phyloP scores from a whole-genome alignment of 2,888 invertebrate genomes.

The Ochropleura leucogaster region DNA sequence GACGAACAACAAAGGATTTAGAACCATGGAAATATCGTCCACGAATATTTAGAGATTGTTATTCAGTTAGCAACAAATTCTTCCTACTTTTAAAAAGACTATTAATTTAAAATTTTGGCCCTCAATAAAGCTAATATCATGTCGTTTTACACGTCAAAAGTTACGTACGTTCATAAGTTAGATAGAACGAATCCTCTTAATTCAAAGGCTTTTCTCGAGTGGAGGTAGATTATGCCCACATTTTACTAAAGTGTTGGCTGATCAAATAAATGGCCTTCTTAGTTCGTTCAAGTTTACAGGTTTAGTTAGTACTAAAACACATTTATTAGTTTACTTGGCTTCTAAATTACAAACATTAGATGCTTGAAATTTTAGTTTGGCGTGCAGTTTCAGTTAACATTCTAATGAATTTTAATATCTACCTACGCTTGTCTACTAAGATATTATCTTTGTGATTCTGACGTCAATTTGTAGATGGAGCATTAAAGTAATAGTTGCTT shows the following conservation, averaged over 20 bases:
- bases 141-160: slow-evolving; percentile 46
- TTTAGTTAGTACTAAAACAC: slow-evolving; percentile 49
- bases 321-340: slow-evolving; percentile 45
- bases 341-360: slow-evolving; percentile 28
- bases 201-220: slow-evolving; percentile 53
- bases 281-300: slow-evolving; percentile 39
- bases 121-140: slow-evolving; percentile 22
- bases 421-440: neutral
- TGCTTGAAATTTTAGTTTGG: slow-evolving; percentile 20
- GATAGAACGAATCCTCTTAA: slow-evolving; percentile 55
- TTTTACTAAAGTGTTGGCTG: slow-evolving; percentile 53
- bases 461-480: neutral
- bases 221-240: slow-evolving; percentile 50
- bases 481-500: neutral
- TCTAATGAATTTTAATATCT: slow-evolving; percentile 11
- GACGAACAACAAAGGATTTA: neutral
- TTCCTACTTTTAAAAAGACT: neutral
- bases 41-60: neutral
- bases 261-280: slow-evolving; percentile 51
- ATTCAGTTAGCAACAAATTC: neutral
- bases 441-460: slow-evolving; percentile 1
- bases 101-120: neutral
- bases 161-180: slow-evolving; percentile 47
- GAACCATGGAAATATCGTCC: neutral
- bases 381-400: slow-evolving; percentile 6